Conservation (phyloP, 2,113 vertebrate genomes). For the Sterna hirundo region DNA sequence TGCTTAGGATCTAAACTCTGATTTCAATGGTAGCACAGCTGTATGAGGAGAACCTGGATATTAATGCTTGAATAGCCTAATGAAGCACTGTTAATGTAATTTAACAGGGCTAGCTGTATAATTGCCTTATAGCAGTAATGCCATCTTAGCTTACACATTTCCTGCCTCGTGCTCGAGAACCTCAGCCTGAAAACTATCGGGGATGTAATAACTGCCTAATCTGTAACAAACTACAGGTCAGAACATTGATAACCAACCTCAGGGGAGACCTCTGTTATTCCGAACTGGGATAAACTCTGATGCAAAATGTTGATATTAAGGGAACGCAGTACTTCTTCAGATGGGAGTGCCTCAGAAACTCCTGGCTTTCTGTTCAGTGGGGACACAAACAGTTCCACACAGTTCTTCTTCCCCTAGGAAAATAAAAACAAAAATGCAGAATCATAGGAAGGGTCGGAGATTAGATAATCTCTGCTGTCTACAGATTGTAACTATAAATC, state of each 20-base stretch:
- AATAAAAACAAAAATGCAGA: neutral
- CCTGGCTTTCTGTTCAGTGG: slow-evolving; percentile 80
- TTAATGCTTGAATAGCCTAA: neutral
- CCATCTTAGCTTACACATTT: neutral
- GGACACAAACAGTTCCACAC: slow-evolving; percentile 92
- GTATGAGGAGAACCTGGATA: neutral
- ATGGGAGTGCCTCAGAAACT: slow-evolving; percentile 77
- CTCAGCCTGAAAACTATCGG: neutral
- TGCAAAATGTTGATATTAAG: slow-evolving; percentile 89
- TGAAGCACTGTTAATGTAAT: neutral
- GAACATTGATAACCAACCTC: slow-evolving; percentile 79
- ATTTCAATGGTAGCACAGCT: neutral
- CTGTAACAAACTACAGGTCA: neutral
- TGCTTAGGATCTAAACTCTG: neutral
- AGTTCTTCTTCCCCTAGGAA: slow-evolving; percentile 86
- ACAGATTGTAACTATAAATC: neutral
- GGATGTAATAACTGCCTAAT: neutral
- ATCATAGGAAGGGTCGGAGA: neutral
- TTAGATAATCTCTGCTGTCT: neutral
- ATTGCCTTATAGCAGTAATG: neutral
- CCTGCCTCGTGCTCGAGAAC: neutral
- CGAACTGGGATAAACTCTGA: slow-evolving; percentile 86
- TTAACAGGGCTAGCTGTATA: neutral
- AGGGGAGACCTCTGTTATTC: slow-evolving; percentile 88
- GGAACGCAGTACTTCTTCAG: slow-evolving; percentile 90